Evolutionary conservation across 1,140 invertebrate genomes (phyloP).

Genomic region (Adoxophyes honmai): DNA sequence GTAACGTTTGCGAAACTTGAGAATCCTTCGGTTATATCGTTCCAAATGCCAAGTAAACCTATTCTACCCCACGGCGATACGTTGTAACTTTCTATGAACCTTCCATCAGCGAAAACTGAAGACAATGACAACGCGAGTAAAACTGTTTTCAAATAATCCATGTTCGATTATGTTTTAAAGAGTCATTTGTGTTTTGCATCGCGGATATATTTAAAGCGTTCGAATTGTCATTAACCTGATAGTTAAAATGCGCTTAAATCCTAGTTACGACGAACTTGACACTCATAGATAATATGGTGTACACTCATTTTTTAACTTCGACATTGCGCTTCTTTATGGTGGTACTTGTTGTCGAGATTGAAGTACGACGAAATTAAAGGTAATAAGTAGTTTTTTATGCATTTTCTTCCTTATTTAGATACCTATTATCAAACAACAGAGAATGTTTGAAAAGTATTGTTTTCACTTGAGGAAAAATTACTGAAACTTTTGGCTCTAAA

Average conservation of each 20-base stretch:
- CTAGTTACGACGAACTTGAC: constrained; percentile 1
- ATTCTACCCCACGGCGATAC: not conserved
- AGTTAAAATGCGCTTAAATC: not conserved
- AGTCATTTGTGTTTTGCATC: too few species aligned
- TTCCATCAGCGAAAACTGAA: not conserved
- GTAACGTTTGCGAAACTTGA: not conserved
- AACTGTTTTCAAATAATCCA: constrained; percentile 8
- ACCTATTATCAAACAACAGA: too few species aligned
- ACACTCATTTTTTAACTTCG: not conserved
- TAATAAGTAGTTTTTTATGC: too few species aligned
- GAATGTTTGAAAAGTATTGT: too few species aligned
- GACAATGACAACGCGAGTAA: not conserved
- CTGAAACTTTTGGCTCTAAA: too few species aligned
- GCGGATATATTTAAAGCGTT: constrained; percentile 4
- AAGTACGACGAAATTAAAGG: too few species aligned
- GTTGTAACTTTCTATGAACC: too few species aligned
- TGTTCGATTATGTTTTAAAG: not conserved
- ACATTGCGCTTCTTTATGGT: too few species aligned
- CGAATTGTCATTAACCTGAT: not conserved
- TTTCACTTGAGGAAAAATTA: too few species aligned
- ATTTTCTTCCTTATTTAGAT: too few species aligned
- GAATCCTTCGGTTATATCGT: not conserved
- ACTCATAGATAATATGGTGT: not conserved
- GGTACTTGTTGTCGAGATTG: too few species aligned
- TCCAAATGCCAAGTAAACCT: not conserved